Percentiles rank a stretch among this genome's conserved stretches.
These are phyloP conservation scores for Microtus oregoni DNA, from an alignment of 2,113 vertebrate species.

Conservation along the genomic window DNA sequence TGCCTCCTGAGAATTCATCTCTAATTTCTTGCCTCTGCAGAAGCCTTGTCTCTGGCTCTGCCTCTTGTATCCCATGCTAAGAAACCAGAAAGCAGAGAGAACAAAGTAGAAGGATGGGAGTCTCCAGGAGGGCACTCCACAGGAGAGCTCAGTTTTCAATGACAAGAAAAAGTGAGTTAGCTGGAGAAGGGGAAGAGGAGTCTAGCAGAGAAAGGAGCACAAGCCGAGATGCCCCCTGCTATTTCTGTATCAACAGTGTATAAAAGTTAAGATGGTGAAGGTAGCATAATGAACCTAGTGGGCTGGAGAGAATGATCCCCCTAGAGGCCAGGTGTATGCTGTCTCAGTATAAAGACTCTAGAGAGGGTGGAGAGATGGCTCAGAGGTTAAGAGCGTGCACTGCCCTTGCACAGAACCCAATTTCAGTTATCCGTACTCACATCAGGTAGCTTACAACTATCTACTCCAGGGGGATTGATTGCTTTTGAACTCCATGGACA, in stretches of 20 bases:
- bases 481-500: not conserved
- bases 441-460: not conserved
- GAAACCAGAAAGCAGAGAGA: not conserved
- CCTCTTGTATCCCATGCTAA: not conserved
- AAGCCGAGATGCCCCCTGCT: not conserved
- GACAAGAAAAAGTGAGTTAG: not conserved
- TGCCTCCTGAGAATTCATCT: not conserved
- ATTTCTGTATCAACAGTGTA: not conserved
- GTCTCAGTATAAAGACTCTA: not conserved
- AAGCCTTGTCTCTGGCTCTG: not conserved
- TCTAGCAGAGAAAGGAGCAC: not conserved
- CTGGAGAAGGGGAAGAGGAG: not conserved
- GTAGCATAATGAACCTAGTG: not conserved
- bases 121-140: not conserved
- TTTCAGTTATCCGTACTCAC: too few species aligned
- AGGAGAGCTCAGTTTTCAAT: not conserved
- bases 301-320: not conserved
- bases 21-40: not conserved
- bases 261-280: not conserved
- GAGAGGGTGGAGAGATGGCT: not conserved
- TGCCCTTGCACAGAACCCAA: not conserved
- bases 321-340: not conserved
- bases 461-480: not conserved
- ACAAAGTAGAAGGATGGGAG: not conserved
- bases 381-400: not conserved